Evolutionary conservation across 2,888 invertebrate genomes (phyloP).

Genomic region (Clanis bilineata): DNA sequence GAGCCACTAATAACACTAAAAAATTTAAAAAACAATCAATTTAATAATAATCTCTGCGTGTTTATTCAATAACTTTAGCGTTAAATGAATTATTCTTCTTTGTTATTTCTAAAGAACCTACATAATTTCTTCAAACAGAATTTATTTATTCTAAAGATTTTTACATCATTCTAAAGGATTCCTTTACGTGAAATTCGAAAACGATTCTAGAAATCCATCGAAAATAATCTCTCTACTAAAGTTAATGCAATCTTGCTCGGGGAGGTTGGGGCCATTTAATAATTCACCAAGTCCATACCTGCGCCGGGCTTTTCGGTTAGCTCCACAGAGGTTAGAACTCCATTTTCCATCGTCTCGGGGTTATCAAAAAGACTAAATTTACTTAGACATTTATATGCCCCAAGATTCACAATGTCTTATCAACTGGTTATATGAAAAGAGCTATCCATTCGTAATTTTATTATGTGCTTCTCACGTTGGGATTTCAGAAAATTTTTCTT

Average conservation of each 20-base stretch:
- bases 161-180: neutral
- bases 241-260: neutral
- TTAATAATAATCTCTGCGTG: too few species aligned
- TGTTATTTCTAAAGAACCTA: too few species aligned
- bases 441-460: conserved; percentile 7
- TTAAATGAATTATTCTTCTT: too few species aligned
- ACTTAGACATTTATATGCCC: conserved; percentile 31
- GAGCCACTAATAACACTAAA: too few species aligned
- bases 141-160: neutral
- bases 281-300: conserved; percentile 15
- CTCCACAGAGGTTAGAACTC: conserved; percentile 23
- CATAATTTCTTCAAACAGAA: too few species aligned
- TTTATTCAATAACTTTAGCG: too few species aligned
- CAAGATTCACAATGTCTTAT: conserved; percentile 23
- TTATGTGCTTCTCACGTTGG: conserved; percentile 11
- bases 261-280: conserved; percentile 1
- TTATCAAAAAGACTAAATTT: conserved; percentile 35
- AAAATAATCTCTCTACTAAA: neutral
- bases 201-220: neutral
- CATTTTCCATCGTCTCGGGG: conserved; percentile 31
- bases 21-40: too few species aligned
- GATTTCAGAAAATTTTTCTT: neutral
- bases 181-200: neutral
- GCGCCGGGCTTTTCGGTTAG: conserved; percentile 14
- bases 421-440: conserved; percentile 22